A percentile compares a stretch with the other conserved stretches of the same genome.
These are phyloP conservation scores for Myiagra hebetior DNA, from an alignment of 2,113 vertebrate genomes.

Conservation along the genomic window DNA sequence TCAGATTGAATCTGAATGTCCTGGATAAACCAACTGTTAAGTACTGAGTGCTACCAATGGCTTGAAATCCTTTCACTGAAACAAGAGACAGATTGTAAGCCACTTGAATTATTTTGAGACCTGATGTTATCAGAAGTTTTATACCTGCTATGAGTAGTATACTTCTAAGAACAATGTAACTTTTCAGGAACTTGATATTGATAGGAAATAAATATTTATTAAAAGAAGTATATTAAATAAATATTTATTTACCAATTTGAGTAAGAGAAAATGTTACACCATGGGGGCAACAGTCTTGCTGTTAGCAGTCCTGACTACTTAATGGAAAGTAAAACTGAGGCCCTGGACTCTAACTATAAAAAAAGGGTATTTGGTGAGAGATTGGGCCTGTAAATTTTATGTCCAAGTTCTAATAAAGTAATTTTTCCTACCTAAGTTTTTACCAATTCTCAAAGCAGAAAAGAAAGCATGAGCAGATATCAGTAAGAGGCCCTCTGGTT, in stretches of 20 bases:
- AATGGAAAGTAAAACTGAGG: constrained; percentile 10
- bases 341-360: neutral
- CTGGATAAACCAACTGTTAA: neutral
- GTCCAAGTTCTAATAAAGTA: neutral
- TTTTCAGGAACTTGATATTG: constrained; percentile 51
- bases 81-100: constrained; percentile 36
- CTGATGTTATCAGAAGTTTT: constrained; percentile 13
- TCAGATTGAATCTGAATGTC: constrained; percentile 39
- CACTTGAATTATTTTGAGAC: constrained; percentile 29
- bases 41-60: constrained; percentile 16
- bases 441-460: constrained; percentile 38
- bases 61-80: constrained; percentile 39
- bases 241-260: constrained; percentile 59
- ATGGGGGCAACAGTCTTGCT: constrained; percentile 27
- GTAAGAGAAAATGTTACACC: constrained; percentile 25
- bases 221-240: constrained; percentile 45
- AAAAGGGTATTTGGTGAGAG: neutral
- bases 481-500: constrained; percentile 42
- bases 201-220: constrained; percentile 67
- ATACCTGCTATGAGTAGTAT: constrained; percentile 12
- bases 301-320: constrained; percentile 52
- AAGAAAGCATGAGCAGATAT: constrained; percentile 32
- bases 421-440: constrained; percentile 38
- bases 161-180: constrained; percentile 62
- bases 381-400: constrained; percentile 16